A percentile compares a stretch with the other conserved stretches of the same genome.
These are phyloP conservation scores for Elaphurus davidianus DNA, from an alignment of 2,113 vertebrate species.

Conservation along the genomic window DNA sequence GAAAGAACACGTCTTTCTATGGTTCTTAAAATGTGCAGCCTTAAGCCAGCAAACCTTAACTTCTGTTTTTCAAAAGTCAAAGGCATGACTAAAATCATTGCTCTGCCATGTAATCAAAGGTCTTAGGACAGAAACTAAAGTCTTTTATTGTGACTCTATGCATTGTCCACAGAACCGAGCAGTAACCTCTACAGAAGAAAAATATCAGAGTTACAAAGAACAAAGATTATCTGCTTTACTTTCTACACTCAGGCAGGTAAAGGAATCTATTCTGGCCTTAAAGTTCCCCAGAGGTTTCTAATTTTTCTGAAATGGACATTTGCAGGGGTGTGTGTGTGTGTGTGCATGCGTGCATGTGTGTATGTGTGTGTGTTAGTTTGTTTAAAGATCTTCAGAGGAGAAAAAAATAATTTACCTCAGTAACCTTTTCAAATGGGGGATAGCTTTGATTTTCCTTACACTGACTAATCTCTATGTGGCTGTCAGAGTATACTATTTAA, in stretches of 20 bases:
- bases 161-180: not conserved
- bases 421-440: constrained; percentile 63
- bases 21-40: not conserved
- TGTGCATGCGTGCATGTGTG: not conserved
- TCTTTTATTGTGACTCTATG: not conserved
- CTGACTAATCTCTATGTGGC: constrained; percentile 51
- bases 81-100: not conserved
- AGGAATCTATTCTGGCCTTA: not conserved
- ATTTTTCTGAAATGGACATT: constrained; percentile 51
- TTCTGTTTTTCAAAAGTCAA: constrained; percentile 1
- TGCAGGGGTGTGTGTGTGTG: not conserved
- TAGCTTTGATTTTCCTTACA: constrained; percentile 60
- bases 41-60: constrained; percentile 3
- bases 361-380: not conserved
- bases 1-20: not conserved
- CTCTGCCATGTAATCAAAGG: not conserved
- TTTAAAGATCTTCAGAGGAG: constrained; percentile 43
- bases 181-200: constrained; percentile 24
- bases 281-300: constrained; percentile 24
- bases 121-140: not conserved
- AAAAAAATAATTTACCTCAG: constrained; percentile 51
- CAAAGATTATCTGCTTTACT: constrained; percentile 33
- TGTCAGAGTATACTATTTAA: constrained; percentile 65
- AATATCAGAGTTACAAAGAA: not conserved
- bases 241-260: not conserved